Conservation (phyloP, 2,888 invertebrate species). For the Xestia ashworthii region DNA sequence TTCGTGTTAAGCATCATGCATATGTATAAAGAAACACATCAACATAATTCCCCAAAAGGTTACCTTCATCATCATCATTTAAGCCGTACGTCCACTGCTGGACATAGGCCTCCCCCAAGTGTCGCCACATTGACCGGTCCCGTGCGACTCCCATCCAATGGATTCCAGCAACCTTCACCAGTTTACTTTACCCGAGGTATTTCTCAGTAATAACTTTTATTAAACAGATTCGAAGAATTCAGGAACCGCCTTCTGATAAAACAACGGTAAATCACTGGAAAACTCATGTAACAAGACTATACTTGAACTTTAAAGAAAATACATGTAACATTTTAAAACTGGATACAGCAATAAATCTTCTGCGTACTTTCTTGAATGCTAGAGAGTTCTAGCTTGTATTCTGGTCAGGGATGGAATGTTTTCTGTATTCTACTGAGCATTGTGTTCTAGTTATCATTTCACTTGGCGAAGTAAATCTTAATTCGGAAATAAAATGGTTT, state of each 20-base stretch:
- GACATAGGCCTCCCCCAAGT: too few species aligned
- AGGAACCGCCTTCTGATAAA: conserved; percentile 33
- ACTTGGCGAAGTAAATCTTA: conserved; percentile 45
- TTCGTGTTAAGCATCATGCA: background rate
- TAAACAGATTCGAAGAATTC: conserved; percentile 20
- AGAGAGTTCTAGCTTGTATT: conserved; percentile 41
- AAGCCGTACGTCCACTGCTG: too few species aligned
- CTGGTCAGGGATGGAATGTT: conserved; percentile 52
- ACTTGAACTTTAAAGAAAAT: conserved; percentile 49
- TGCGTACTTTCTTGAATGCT: conserved; percentile 49
- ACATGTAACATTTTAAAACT: conserved; percentile 58
- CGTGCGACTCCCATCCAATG: too few species aligned
- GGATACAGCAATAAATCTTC: conserved; percentile 60
- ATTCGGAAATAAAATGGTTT: conserved; percentile 37
- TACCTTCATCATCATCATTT: too few species aligned
- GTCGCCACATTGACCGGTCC: too few species aligned
- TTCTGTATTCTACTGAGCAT: conserved; percentile 55
- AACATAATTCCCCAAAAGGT: background rate
- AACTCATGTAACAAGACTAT: conserved; percentile 27
- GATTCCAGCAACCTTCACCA: too few species aligned
- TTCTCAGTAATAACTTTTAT: background rate
- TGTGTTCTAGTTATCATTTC: conserved; percentile 54
- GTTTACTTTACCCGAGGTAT: background rate
- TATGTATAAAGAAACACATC: background rate
- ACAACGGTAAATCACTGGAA: conserved; percentile 28